Percentiles rank a stretch among this genome's conserved stretches.
Evolutionary conservation across 2,113 vertebrate genomes (phyloP).

Genomic region (Hippolais icterina): DNA sequence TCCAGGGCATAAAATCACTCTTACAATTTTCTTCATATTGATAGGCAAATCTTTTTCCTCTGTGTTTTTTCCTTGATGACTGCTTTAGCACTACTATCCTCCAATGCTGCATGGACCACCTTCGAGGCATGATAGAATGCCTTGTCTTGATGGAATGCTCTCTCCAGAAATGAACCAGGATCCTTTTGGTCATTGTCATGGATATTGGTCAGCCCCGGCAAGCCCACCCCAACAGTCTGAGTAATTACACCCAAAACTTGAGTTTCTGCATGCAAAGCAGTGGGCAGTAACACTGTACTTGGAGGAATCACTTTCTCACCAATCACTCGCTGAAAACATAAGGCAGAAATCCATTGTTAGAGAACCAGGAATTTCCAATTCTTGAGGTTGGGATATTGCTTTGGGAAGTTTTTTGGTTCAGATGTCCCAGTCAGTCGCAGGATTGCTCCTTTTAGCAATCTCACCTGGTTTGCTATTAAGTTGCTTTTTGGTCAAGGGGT

Average conservation of each 20-base stretch:
- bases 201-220: background rate
- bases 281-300: too few relatives aligned
- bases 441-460: background rate
- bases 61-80: background rate
- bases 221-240: too few relatives aligned
- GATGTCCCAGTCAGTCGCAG: background rate
- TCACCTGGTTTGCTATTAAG: background rate
- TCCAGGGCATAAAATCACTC: background rate
- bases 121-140: background rate
- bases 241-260: background rate
- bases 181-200: background rate
- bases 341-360: background rate
- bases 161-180: background rate
- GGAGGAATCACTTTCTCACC: too few relatives aligned
- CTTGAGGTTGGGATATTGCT: background rate
- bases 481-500: background rate
- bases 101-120: background rate
- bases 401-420: background rate
- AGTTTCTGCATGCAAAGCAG: background rate
- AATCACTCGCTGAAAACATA: background rate
- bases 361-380: too few relatives aligned
- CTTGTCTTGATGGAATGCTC: too few relatives aligned
- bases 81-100: background rate
- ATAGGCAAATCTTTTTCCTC: background rate
- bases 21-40: background rate